These are phyloP conservation scores for Melinaea menophilus DNA, from an alignment of 2,888 invertebrate species.

Conservation along the genomic window DNA sequence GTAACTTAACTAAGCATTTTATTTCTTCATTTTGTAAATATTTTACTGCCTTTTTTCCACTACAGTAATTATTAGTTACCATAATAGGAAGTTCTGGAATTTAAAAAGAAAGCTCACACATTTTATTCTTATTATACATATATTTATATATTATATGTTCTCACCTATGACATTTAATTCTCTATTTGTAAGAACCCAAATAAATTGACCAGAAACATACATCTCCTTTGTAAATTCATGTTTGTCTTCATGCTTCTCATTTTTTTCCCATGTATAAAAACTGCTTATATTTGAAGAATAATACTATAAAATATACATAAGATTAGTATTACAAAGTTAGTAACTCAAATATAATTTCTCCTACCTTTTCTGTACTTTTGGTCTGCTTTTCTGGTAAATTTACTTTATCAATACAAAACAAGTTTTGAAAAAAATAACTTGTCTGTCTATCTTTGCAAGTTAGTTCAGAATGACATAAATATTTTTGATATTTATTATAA, in stretches of 20 bases:
- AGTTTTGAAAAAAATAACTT: conserved; percentile 40
- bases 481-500: conserved; percentile 7
- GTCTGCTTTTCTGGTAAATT: conserved; percentile 56
- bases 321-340: conserved; percentile 5
- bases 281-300: conserved; percentile 33
- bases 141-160: conserved; percentile 21
- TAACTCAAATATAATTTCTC: background rate
- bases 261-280: conserved; percentile 48
- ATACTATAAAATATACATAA: conserved; percentile 37
- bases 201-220: conserved; percentile 50
- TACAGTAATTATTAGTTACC: conserved; percentile 56
- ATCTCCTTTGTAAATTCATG: conserved; percentile 45
- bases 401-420: conserved; percentile 62
- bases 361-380: conserved; percentile 43
- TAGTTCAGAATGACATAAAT: conserved; percentile 33
- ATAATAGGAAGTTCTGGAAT: conserved; percentile 59
- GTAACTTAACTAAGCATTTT: conserved; percentile 54
- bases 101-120: conserved; percentile 2
- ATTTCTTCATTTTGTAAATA: conserved; percentile 54
- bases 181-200: conserved; percentile 58
- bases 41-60: conserved; percentile 47
- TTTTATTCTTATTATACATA: conserved; percentile 9
- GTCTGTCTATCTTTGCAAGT: conserved; percentile 32
- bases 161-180: conserved; percentile 53
- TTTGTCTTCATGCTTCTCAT: conserved; percentile 27